Evolutionary conservation across 1,140 invertebrate species (phyloP), one percentile per base, ranked within the genome.

Genomic region (Oreohelix idahoensis): DNA sequence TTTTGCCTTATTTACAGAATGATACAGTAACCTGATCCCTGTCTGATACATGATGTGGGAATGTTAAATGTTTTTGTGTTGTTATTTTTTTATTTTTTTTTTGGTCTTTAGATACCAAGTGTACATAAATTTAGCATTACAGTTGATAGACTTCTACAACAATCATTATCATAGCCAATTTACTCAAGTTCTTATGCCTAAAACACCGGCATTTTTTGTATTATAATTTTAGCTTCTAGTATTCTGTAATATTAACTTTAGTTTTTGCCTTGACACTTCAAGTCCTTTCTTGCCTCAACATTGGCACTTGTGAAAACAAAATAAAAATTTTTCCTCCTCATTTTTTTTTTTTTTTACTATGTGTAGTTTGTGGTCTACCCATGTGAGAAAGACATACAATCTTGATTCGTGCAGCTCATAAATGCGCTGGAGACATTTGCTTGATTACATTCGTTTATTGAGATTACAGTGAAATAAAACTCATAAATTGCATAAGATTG

Each of bases 281-380:
- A 66, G 63, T 66, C 63, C 63, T 32, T 29, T 32, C 63, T 66
- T 66, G 63, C 63, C 63, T 32, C n/a, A 66, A 17, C 32, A 66
- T 66, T 66, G 63, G 63, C 63, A 66, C 63, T 66, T 66, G 29
- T 66, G n/a, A 66, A 8, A 32, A 17, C 29, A 66, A 66, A 66
- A 8, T 8, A 58, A 66, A 29, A 13, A 13, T 66, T 66, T 66
- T 32, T 32, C 32, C 29, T 66, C 63, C 63, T 66, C 1, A 66
- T 66, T 66, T 66, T 66, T 32, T 66, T 29, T 32, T 66, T 29
- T 66, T 29, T 32, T 66, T 29, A 2, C 63, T 66, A 17, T 66
- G 63, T 35, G 5, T 66, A 35, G n/a, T 66, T 66, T 15, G n/a
- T 66, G 23, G n/a, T 32, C 2, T 32, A 66, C 26, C 5, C 13